phyloP scores from a whole-genome alignment of 2,113 vertebrate species.

The Zapornia atra region DNA sequence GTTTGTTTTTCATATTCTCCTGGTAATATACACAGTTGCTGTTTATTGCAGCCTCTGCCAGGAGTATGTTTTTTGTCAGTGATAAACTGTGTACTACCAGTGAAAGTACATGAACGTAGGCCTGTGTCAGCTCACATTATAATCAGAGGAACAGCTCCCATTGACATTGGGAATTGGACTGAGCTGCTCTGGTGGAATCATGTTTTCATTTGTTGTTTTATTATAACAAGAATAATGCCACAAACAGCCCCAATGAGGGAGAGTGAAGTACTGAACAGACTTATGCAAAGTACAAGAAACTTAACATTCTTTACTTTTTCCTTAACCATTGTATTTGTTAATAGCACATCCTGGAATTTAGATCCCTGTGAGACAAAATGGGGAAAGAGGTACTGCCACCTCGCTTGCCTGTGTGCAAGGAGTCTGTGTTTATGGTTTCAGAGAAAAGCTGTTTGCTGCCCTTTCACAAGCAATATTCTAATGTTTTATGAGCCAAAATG shows the following conservation, averaged over 20 bases:
- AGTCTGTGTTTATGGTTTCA: background rate
- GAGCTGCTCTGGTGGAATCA: background rate
- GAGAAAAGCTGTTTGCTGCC: background rate
- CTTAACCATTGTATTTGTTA: background rate
- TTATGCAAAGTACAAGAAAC: background rate
- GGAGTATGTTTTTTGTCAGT: background rate
- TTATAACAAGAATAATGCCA: background rate
- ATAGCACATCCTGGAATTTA: background rate
- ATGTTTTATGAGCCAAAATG: background rate
- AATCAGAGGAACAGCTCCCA: background rate
- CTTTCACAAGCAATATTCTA: background rate
- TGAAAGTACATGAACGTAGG: background rate
- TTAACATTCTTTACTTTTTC: conserved; percentile 3
- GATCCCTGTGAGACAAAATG: background rate
- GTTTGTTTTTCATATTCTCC: background rate
- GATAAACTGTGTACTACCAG: background rate
- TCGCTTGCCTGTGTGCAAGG: background rate
- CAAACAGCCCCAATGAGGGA: background rate
- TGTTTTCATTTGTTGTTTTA: background rate
- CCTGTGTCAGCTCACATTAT: background rate
- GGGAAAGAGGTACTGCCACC: background rate
- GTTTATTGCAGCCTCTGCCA: background rate
- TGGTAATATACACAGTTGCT: background rate
- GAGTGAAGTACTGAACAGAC: background rate
- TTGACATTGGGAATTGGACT: background rate